A percentile compares a stretch with the other conserved stretches of the same genome.
phyloP scores from a whole-genome alignment of 92 coral and sea anemone genomes.

The Epizoanthus rinbou region DNA sequence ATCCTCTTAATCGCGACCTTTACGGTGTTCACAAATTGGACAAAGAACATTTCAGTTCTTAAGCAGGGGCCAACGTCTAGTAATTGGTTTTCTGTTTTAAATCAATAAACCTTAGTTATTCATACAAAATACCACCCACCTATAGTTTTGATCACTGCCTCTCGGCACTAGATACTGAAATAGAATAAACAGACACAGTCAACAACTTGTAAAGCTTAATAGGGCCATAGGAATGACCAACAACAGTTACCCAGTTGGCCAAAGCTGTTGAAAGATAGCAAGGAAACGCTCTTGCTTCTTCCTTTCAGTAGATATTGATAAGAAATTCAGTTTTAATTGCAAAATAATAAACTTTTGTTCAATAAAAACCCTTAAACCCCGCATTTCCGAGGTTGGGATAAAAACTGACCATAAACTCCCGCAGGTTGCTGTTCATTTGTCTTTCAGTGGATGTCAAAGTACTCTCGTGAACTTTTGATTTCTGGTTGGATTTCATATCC shows the following conservation, averaged over 20 bases:
- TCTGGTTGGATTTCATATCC: too few species aligned
- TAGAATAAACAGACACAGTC: not conserved
- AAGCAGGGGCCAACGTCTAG: not conserved
- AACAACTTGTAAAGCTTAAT: not conserved
- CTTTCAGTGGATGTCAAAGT: too few species aligned
- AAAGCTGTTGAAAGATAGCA: not conserved
- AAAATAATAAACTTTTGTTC: not conserved
- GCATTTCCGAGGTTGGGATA: not conserved
- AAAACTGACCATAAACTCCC: not conserved
- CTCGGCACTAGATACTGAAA: not conserved
- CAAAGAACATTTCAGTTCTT: conserved; percentile 3
- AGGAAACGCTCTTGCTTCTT: not conserved
- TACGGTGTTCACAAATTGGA: not conserved
- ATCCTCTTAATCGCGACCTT: conserved; percentile 5
- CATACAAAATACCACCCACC: conserved; percentile 14
- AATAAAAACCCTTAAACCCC: not conserved
- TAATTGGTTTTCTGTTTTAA: conserved; percentile 13
- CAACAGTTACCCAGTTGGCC: not conserved
- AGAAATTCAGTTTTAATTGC: not conserved
- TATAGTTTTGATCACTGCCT: not conserved
- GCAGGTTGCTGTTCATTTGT: not conserved
- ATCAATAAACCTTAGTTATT: not conserved
- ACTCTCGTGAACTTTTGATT: too few species aligned
- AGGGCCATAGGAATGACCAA: not conserved
- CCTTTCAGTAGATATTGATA: not conserved